These are phyloP conservation scores for Liparis tanakae DNA, from an alignment of 2,797 vertebrate genomes.

Conservation along the genomic window DNA sequence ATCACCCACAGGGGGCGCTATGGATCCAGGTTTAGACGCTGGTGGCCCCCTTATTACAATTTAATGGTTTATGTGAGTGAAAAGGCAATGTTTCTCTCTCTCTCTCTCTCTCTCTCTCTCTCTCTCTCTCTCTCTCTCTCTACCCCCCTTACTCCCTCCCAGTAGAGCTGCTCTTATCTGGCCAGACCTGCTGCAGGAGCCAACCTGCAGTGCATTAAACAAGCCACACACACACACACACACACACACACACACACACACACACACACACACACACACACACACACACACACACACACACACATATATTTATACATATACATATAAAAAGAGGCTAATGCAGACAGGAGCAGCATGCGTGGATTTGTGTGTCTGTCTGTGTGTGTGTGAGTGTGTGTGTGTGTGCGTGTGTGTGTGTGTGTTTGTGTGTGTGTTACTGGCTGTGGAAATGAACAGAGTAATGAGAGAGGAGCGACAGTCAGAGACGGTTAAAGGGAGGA, in stretches of 20 bases:
- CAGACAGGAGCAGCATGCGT: slow-evolving; percentile 39
- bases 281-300: not conserved
- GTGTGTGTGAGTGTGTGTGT: slow-evolving; percentile 24
- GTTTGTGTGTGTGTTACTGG: slow-evolving; percentile 29
- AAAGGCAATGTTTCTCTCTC: slow-evolving; percentile 72
- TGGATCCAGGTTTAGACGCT: slow-evolving; percentile 70
- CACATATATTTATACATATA: not conserved
- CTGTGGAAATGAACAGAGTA: slow-evolving; percentile 76
- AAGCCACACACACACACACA: slow-evolving; percentile 65
- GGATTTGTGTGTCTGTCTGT: slow-evolving; percentile 1
- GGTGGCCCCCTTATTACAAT: slow-evolving; percentile 78
- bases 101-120: slow-evolving; percentile 50
- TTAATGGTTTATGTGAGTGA: slow-evolving; percentile 78
- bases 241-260: not conserved
- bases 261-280: slow-evolving; percentile 14
- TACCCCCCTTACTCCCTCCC: slow-evolving; percentile 55
- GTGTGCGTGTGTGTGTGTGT: slow-evolving; percentile 9
- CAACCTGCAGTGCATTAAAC: slow-evolving; percentile 84
- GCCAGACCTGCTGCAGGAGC: slow-evolving; percentile 83
- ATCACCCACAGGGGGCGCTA: slow-evolving; percentile 79
- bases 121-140: slow-evolving; percentile 46
- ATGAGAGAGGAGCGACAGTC: slow-evolving; percentile 66
- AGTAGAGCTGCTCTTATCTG: slow-evolving; percentile 82
- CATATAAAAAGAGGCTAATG: slow-evolving; percentile 15
- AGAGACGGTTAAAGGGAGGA: slow-evolving; percentile 57